Conservation (phyloP, 2,113 vertebrate genomes). For the Macroglossus sobrinus region DNA sequence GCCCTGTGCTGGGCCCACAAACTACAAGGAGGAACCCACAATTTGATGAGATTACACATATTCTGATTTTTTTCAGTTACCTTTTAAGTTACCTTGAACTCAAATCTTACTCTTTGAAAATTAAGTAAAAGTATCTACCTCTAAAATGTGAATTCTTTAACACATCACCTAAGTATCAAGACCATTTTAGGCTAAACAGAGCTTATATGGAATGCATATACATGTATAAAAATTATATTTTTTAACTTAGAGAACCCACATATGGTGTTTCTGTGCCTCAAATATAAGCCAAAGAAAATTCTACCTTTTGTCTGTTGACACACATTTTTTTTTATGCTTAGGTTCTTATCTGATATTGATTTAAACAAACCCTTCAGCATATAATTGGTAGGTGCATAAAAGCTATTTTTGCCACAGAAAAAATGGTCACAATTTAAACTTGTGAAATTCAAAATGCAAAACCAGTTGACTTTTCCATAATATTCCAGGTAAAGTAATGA, state of each 20-base stretch:
- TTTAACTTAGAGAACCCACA: neutral
- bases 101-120: neutral
- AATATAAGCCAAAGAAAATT: neutral
- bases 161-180: neutral
- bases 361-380: neutral
- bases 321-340: neutral
- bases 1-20: neutral
- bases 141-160: neutral
- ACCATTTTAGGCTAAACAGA: neutral
- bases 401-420: neutral
- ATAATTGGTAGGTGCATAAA: neutral
- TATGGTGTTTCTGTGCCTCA: neutral
- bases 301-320: neutral
- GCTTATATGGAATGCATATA: neutral
- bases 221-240: neutral
- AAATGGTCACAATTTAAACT: neutral
- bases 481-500: neutral
- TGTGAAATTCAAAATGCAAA: slow-evolving; percentile 18
- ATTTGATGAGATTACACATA: neutral
- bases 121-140: neutral
- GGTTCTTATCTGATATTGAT: neutral
- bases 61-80: neutral
- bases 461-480: neutral
- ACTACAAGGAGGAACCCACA: neutral
- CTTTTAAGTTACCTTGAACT: neutral